phyloP scores from a whole-genome alignment of 2,113 vertebrate species.

The Anthoscopus minutus region DNA sequence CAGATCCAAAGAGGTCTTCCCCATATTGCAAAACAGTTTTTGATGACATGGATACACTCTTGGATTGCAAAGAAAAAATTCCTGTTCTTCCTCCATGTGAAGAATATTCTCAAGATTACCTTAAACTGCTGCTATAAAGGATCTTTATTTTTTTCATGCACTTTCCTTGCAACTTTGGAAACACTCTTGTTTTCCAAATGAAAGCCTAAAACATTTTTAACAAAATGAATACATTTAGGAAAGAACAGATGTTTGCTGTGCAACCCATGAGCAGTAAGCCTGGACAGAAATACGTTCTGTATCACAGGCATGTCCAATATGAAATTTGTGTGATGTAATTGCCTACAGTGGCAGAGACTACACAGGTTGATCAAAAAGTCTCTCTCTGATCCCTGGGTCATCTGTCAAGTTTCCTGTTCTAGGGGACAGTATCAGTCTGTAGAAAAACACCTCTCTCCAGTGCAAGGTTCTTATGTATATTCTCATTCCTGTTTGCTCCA shows the following conservation, averaged over 20 bases:
- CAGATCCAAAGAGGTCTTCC: not conserved
- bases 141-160: not conserved
- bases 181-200: not conserved
- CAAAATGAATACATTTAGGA: not conserved
- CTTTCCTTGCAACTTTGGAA: not conserved
- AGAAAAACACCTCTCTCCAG: not conserved
- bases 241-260: not conserved
- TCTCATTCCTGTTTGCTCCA: not conserved
- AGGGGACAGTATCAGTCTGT: not conserved
- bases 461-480: not conserved
- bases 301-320: not conserved
- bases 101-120: not conserved
- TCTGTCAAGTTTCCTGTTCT: not conserved
- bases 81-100: not conserved
- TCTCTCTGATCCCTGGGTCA: not conserved
- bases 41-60: not conserved
- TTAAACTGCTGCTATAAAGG: not conserved
- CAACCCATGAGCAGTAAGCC: not conserved
- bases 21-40: not conserved
- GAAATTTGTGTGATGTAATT: not conserved
- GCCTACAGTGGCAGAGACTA: not conserved
- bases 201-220: not conserved
- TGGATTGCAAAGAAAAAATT: not conserved
- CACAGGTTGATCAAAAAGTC: not conserved
- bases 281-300: not conserved